These are phyloP conservation scores for Tetheella fluctuosa DNA, from an alignment of 2,888 invertebrate genomes.

Conservation along the genomic window DNA sequence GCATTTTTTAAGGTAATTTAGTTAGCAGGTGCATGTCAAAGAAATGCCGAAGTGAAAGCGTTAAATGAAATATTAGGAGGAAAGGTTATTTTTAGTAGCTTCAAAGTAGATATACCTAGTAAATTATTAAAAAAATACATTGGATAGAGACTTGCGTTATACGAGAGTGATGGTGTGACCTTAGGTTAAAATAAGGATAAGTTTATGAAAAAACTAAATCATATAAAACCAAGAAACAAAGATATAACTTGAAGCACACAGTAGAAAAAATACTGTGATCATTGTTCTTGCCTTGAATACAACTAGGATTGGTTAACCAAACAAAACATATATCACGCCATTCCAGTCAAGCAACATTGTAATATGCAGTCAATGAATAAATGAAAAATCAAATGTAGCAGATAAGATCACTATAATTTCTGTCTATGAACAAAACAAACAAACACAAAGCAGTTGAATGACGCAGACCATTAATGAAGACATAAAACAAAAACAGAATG, in stretches of 20 bases:
- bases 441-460: conserved; percentile 5
- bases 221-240: too few species aligned
- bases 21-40: conserved; percentile 15
- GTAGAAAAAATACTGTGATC: too few species aligned
- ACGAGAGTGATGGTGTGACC: too few species aligned
- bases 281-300: not conserved
- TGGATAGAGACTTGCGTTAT: too few species aligned
- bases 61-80: conserved; percentile 11
- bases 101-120: not conserved
- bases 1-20: conserved; percentile 36
- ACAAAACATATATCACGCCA: too few species aligned
- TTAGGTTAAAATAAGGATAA: too few species aligned
- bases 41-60: conserved; percentile 10
- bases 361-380: not conserved
- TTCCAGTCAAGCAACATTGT: not conserved
- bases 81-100: not conserved
- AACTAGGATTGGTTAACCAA: too few species aligned
- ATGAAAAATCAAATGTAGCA: not conserved
- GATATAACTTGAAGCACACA: too few species aligned
- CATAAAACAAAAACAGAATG: conserved; percentile 11
- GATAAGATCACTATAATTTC: not conserved
- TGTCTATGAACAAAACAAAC: not conserved
- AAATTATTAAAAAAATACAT: not conserved
- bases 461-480: conserved; percentile 4
- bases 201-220: too few species aligned